Base-by-base conservation (phyloP, 2,113 vertebrate genomes). In the Muntiacus muntjak region DNA sequence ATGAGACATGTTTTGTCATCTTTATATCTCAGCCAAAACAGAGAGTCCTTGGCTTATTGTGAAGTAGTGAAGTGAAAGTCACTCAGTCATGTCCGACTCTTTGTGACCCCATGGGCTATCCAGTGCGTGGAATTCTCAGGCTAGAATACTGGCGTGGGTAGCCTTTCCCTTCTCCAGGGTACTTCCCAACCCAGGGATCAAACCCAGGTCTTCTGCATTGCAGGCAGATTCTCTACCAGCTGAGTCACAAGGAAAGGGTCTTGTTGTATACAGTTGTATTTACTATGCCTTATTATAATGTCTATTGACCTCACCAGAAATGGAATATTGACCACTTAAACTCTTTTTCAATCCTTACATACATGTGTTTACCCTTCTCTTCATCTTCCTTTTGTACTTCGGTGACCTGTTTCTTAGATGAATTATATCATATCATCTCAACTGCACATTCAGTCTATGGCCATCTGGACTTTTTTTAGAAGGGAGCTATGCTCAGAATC, bases 21-120 rank as follows among this genome's bases (percentile, higher is more conserved):
- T 64, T 64, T 64, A 2, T 47, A 64, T 64, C 15, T 64, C 33
- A 64, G 62, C 62, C 16, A n/a, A 64, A 64, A 33, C 62, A 8
- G 62, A 8, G 62, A 64, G 30, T 16, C 30, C 33, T 33, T 64
- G 2, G 62, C 62, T 4, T n/a, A 64, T n/a, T n/a, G 62, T n/a
- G 62, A 64, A n/a, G 15, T 9, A 19, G 62, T 64, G 30, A n/a
- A 64, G 1, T 17, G 30, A n/a, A 64, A 64, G 30, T 64, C 0
- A 0, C 3, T 64, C 30, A 64, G 7, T 64, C 7, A 2, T n/a
- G 30, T 17, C 30, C 0, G 0, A 64, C 30, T 64, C 30, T 62
- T 30, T 64, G 30, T 16, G 1, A n/a, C 33, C 7, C 16, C 3
- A n/a, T 64, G 33, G 33, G 7, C 62, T 64, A n/a, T 19, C 7